A percentile compares a stretch with the other conserved stretches of the same genome.
Conservation (phyloP, 2,113 vertebrate genomes). For the Oxyura jamaicensis region DNA sequence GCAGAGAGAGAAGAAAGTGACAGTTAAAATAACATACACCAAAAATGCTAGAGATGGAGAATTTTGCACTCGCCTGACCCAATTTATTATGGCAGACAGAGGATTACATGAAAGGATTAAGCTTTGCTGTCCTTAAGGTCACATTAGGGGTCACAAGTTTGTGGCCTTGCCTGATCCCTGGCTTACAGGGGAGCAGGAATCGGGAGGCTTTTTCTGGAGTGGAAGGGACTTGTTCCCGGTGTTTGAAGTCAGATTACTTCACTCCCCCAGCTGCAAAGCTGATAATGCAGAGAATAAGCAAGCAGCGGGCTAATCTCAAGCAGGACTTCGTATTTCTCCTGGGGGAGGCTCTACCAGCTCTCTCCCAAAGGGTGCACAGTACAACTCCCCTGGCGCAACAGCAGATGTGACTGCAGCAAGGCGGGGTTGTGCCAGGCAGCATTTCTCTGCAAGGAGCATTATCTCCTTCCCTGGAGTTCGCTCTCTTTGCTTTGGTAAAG, state of each 20-base stretch:
- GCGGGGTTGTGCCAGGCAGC: not conserved
- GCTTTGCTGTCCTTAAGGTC: constrained; percentile 56
- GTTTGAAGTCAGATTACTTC: constrained; percentile 61
- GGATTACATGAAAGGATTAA: constrained; percentile 67
- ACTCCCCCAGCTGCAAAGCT: not conserved
- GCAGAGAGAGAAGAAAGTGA: constrained; percentile 38
- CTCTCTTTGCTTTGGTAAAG: constrained; percentile 52
- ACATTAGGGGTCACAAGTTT: constrained; percentile 42
- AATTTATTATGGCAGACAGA: constrained; percentile 61
- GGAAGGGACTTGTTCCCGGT: constrained; percentile 4
- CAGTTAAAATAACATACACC: constrained; percentile 31
- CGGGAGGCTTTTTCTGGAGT: not conserved
- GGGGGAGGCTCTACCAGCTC: constrained; percentile 6
- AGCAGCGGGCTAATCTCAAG: constrained; percentile 35
- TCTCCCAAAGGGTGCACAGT: not conserved
- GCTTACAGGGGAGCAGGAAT: constrained; percentile 43
- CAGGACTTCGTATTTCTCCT: constrained; percentile 10
- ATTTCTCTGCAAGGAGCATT: constrained; percentile 12
- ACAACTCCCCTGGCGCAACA: not conserved
- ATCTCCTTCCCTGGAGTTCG: constrained; percentile 32
- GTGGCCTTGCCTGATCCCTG: constrained; percentile 44
- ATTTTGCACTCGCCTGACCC: constrained; percentile 63
- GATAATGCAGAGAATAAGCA: constrained; percentile 36
- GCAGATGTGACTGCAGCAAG: constrained; percentile 45
- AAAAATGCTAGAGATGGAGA: constrained; percentile 53